These are phyloP conservation scores for Acronicta leporina DNA, from an alignment of 2,888 invertebrate species.

Conservation along the genomic window DNA sequence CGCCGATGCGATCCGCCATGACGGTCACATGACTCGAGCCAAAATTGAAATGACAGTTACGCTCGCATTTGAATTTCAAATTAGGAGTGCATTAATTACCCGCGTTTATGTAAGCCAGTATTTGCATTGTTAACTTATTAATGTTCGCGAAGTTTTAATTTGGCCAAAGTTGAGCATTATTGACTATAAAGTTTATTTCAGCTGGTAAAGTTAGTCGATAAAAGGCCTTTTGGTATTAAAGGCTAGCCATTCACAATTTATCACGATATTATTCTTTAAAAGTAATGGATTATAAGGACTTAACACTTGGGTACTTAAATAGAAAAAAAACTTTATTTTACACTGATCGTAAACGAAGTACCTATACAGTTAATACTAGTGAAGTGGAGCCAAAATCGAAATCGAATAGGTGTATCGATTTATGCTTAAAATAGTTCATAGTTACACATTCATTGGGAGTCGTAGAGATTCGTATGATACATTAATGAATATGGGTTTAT, in stretches of 20 bases:
- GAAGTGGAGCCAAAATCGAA: constrained; percentile 2
- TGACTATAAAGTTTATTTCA: constrained; percentile 18
- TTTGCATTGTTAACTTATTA: constrained; percentile 23
- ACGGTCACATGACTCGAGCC: constrained; percentile 58
- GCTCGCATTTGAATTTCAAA: constrained; percentile 57
- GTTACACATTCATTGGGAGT: not conserved
- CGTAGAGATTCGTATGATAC: not conserved
- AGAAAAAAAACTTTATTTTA: no score
- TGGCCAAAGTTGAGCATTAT: constrained; percentile 17
- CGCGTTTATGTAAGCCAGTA: constrained; percentile 26
- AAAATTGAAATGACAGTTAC: constrained; percentile 58
- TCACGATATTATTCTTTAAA: not conserved
- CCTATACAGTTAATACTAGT: not conserved
- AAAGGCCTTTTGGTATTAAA: constrained; percentile 8
- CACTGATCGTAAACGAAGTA: no score
- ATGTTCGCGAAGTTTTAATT: constrained; percentile 15
- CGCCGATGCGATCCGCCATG: constrained; percentile 54
- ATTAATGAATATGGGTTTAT: not conserved
- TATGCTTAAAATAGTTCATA: constrained; percentile 37
- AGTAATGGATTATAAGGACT: not conserved
- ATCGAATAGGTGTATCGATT: constrained; percentile 38
- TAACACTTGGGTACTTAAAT: not conserved
- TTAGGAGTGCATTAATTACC: constrained; percentile 48
- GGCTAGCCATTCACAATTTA: not conserved
- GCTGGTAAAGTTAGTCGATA: constrained; percentile 6